These are phyloP conservation scores for Sandelia bainsii DNA, from an alignment of 2,797 vertebrate species.

Conservation along the genomic window DNA sequence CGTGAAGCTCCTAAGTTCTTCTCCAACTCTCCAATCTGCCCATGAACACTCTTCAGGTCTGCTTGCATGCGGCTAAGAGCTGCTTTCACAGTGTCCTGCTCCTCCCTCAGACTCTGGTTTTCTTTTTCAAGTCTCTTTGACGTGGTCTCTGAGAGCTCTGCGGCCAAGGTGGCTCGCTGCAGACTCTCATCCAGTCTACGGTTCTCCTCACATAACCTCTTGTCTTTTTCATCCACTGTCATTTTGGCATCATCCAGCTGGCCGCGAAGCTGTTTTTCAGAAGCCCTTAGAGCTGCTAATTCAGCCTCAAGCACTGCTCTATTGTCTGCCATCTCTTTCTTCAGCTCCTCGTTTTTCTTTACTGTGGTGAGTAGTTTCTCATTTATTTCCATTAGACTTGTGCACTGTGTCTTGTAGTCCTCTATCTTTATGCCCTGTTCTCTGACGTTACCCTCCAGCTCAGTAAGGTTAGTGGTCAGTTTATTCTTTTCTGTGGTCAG, in stretches of 20 bases:
- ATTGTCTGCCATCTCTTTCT: slow-evolving; percentile 77
- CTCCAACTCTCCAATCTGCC: slow-evolving; percentile 84
- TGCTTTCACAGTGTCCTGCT: slow-evolving; percentile 83
- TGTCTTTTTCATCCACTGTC: slow-evolving; percentile 86
- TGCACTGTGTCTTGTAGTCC: slow-evolving; percentile 74
- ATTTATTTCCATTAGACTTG: slow-evolving; percentile 78
- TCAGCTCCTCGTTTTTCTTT: slow-evolving; percentile 79
- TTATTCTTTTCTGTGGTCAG: slow-evolving; percentile 82
- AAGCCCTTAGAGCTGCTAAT: slow-evolving; percentile 81
- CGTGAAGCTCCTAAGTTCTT: slow-evolving; percentile 80
- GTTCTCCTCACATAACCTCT: slow-evolving; percentile 83
- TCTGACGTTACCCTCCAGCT: slow-evolving; percentile 78
- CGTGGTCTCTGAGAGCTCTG: slow-evolving; percentile 79
- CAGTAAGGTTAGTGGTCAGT: slow-evolving; percentile 75
- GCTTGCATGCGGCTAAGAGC: slow-evolving; percentile 83
- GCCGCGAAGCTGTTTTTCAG: slow-evolving; percentile 86
- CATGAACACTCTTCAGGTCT: slow-evolving; percentile 84
- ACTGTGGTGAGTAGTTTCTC: slow-evolving; percentile 72
- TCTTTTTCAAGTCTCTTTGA: slow-evolving; percentile 83
- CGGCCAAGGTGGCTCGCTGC: slow-evolving; percentile 82
- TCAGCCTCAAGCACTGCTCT: slow-evolving; percentile 79
- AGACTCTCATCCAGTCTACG: slow-evolving; percentile 86
- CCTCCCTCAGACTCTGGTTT: slow-evolving; percentile 86
- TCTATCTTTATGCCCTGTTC: slow-evolving; percentile 73
- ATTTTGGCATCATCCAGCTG: slow-evolving; percentile 81